Conservation (phyloP, 2,797 vertebrate genomes). For the Sebastes taczanowskii region DNA sequence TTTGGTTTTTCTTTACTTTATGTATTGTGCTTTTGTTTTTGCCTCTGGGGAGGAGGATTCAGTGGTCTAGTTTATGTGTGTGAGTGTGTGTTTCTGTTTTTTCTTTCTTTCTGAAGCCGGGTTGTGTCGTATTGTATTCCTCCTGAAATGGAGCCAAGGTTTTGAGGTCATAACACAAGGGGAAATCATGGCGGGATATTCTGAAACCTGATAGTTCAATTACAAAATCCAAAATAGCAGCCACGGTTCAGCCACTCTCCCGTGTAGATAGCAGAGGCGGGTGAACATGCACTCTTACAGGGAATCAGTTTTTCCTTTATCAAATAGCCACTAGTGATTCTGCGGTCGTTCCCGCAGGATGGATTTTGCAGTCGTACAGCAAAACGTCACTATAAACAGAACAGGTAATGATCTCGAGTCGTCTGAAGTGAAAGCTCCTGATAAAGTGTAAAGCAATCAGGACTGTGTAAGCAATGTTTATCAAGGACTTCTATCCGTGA, state of each 20-base stretch:
- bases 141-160: constrained; percentile 42
- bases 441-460: constrained; percentile 29
- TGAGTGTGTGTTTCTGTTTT: constrained; percentile 1
- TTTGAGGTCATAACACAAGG: constrained; percentile 46
- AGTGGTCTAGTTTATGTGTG: not conserved
- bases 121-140: constrained; percentile 21
- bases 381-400: constrained; percentile 1
- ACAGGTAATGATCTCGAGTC: constrained; percentile 24
- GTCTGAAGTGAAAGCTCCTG: constrained; percentile 21
- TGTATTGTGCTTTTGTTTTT: constrained; percentile 23
- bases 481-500: constrained; percentile 21
- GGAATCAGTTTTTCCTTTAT: constrained; percentile 18
- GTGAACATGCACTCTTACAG: not conserved
- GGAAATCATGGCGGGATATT: constrained; percentile 28
- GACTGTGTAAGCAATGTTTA: constrained; percentile 2
- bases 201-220: constrained; percentile 56
- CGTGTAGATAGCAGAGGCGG: constrained; percentile 10
- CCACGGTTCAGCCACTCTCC: constrained; percentile 14
- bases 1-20: constrained; percentile 37
- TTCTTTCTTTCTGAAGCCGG: not conserved
- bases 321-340: constrained; percentile 1
- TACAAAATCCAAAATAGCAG: constrained; percentile 39
- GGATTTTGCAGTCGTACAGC: not conserved
- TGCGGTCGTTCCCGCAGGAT: not conserved
- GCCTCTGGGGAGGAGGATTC: constrained; percentile 25